Base-by-base conservation (phyloP, 2,113 vertebrate genomes). In the Mellivora capensis region DNA sequence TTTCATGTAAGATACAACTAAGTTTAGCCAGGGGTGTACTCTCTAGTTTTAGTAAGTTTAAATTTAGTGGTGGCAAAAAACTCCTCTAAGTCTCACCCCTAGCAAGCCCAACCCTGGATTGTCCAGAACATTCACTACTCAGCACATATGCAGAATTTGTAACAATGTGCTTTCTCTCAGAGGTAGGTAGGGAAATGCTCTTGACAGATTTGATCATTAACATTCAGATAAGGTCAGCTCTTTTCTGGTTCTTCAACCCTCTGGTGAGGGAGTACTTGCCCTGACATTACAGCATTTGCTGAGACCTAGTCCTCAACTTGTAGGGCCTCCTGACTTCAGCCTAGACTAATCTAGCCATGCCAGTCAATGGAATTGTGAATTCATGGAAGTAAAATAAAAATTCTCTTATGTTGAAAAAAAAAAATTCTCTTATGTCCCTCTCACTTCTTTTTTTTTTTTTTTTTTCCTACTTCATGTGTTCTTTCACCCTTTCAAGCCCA, bases 41-140 rank as follows among this genome's bases (percentile, higher is more conserved):
- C 27, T 88, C 96, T 97, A 39, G 83, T 97, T 97, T 96, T 96
- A 95, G 93, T 94, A 94, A 92, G 74, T 87, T 98, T 96, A 97
- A 97, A 97, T 97, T 95, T 97, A 98, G 93, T 87, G 54, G 47
- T 86, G 44, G 39, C 71, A 89, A 57, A 61, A 96, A 97, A 54
- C 79, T 94, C 72, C 59, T 82, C 67, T 71, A 67, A 80, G n/a
- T 95, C 94, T 93, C 47, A 77, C 59, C 61, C n/a, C 47, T 57
- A 52, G 11, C 47, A 42, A 92, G n/a, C 80, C 18, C n/a, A 91
- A 4, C n/a, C 31, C 79, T 27, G 0, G 17, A 74, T 74, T 72
- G 5, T 67, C 59, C 61, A 91, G 61, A 72, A 74, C 42, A 77
- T 84, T 97, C 18, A 80, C 31, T 82, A 4, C 25, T 83, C n/a